Conservation (phyloP, 2,797 vertebrate genomes). For the Ctenopoma kingsleyae region DNA sequence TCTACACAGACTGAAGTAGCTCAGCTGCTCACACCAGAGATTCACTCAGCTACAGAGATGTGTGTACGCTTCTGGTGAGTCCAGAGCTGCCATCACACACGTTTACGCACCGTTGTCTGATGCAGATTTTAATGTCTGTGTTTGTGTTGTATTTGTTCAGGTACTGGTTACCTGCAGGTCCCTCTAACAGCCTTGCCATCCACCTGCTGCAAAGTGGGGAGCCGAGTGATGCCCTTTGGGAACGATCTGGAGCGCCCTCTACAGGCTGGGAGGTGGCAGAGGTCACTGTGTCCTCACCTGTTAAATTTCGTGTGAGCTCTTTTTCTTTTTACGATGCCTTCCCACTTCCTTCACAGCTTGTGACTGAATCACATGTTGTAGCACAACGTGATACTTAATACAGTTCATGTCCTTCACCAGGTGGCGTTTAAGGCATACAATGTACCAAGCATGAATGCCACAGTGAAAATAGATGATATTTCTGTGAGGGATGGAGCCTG, state of each 20-base stretch:
- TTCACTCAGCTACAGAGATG: conserved; percentile 56
- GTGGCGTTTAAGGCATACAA: conserved; percentile 74
- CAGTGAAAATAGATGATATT: conserved; percentile 81
- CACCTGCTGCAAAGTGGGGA: conserved; percentile 66
- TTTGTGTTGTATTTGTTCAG: conserved; percentile 55
- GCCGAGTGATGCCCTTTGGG: conserved; percentile 65
- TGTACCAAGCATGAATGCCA: conserved; percentile 33
- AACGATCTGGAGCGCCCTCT: conserved; percentile 62
- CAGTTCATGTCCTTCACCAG: conserved; percentile 47
- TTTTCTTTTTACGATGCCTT: neutral
- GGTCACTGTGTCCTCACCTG: conserved; percentile 80
- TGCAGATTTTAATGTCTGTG: neutral
- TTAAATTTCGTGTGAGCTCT: conserved; percentile 68
- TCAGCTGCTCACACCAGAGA: conserved; percentile 74
- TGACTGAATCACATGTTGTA: neutral
- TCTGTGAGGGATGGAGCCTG: conserved; percentile 75
- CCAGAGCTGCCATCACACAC: neutral
- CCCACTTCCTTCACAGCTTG: neutral
- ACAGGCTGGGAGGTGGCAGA: conserved; percentile 81
- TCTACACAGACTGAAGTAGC: conserved; percentile 51
- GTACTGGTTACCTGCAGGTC: conserved; percentile 76
- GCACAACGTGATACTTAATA: neutral
- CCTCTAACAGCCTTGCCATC: conserved; percentile 64
- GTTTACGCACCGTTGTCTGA: neutral
- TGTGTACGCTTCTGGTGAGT: conserved; percentile 84